Evolutionary conservation across 2,888 invertebrate species (phyloP), one percentile per base, ranked within the genome.

Genomic region (Agrotis puta): DNA sequence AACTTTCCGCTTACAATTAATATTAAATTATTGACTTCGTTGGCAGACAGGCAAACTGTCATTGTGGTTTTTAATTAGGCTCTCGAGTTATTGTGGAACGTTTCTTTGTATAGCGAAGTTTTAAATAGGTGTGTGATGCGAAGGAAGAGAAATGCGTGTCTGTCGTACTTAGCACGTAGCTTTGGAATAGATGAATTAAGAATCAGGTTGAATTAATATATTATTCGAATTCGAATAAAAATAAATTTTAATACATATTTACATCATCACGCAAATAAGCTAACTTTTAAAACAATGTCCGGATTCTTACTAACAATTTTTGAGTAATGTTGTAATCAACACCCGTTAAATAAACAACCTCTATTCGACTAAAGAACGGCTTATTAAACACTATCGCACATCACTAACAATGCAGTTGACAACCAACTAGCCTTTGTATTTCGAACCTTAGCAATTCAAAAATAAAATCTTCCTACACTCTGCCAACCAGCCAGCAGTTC

Each of bases 401-500:
- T 79, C 57, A 63, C 71, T 57, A 58, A 54, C 47, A 50, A 61
- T 73, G 56, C 70, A 61, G 43, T 66, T 47, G 64, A 63, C 39
- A 39, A 57, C 70, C 48, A 14, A 64, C 50, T 47, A 27, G 61
- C 45, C 48, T 59, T 70, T 54, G 62, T 75, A 85, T 81, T 80
- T 74, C 75, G 74, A 84, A 81, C 85, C 82, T 85, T 87, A 88
- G 58, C 54, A 39, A 4, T 65, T 67, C 57, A 43, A 70, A 33
- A 77, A 85, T 81, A 82, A 77, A 78, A 83, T 56, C 43, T 47
- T 54, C 61, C 65, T 77, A 82, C 82, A 77, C 79, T 87, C 88
- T 86, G 87, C 87, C 87, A 87, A 88, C 88, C 48, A 64, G 24
- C 88, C 87, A 88, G 82, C 85, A 89, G 92, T 93, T 93, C 91